Conservation (phyloP, 2,888 invertebrate species). For the Trachelus iudaicus region DNA sequence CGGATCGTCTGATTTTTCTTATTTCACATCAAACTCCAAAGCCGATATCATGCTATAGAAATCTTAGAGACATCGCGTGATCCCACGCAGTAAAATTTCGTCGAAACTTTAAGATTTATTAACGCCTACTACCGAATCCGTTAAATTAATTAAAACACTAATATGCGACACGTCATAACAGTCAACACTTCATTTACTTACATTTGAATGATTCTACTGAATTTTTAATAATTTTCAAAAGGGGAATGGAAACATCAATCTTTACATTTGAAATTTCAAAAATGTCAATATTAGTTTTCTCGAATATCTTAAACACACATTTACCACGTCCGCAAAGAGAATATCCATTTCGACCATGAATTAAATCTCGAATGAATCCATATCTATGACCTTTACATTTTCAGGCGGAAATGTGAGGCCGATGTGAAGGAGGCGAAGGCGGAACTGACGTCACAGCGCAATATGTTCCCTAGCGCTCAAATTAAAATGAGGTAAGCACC, state of each 20-base stretch:
- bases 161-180: background rate
- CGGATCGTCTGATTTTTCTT: background rate
- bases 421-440: conserved; percentile 63
- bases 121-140: background rate
- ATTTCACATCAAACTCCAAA: background rate
- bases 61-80: background rate
- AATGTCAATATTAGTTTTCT: background rate
- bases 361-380: background rate
- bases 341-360: background rate
- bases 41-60: background rate
- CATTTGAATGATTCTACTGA: background rate
- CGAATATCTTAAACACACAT: background rate
- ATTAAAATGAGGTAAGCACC: conserved; percentile 63
- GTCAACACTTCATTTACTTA: background rate
- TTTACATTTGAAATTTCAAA: background rate
- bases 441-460: conserved; percentile 62
- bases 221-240: background rate
- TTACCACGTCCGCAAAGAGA: background rate
- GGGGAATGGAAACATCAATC: background rate
- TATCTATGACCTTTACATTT: background rate
- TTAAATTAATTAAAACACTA: background rate
- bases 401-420: conserved; percentile 65
- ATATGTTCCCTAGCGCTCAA: conserved; percentile 66
- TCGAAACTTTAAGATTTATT: background rate
- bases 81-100: background rate